Evolutionary conservation across 2,113 vertebrate species (phyloP), one percentile per base, ranked within the genome.

Genomic region (Procavia capensis): DNA sequence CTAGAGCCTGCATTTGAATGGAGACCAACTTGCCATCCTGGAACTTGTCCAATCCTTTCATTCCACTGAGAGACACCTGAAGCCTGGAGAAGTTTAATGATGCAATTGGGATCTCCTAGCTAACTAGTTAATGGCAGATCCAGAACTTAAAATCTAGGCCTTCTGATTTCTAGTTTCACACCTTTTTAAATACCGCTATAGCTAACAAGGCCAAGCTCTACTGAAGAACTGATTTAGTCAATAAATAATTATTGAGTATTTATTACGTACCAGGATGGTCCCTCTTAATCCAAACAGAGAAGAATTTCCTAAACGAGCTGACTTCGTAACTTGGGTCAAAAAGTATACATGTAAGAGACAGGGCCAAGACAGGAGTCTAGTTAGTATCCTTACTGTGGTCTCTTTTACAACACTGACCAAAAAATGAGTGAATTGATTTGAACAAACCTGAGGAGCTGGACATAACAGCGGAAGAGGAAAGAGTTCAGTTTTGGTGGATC

Each of bases 91-190:
- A 6, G 11, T 0, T 41, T 14, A 63, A 39, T 2, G 19, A 36
- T 7, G 63, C 78, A 74, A 16, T 22, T 5, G 22, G 31, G 24
- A 2, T 34, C 43, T 78, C 27, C 7, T 1, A 0, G 2, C 11
- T 1, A 0, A 1, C 11, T 6, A 22, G 9, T 27, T 3, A 43
- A 36, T 4, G 39, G 6, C 68, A 25, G 41, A 31, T 36, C 29
- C 43, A 50, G 57, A 3, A 43, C 16, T 2, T 2, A 6, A 25
- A 43, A 22, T 14, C 34, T 13, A 34, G 61, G 9, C 27, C 72
- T 54, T 84, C 64, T 36, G 91, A 81, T 16, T 5, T 84, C 43
- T 14, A 74, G 31, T 34, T 80, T 29, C 47, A 17, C 1, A 14
- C n/a, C 57, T 20, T 54, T 59, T 34, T 47, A 3, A 3, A 81